Percentiles rank a stretch among this genome's conserved stretches.
Evolutionary conservation across 2,113 vertebrate genomes (phyloP).

Genomic region (Stigmatopora nigra): DNA sequence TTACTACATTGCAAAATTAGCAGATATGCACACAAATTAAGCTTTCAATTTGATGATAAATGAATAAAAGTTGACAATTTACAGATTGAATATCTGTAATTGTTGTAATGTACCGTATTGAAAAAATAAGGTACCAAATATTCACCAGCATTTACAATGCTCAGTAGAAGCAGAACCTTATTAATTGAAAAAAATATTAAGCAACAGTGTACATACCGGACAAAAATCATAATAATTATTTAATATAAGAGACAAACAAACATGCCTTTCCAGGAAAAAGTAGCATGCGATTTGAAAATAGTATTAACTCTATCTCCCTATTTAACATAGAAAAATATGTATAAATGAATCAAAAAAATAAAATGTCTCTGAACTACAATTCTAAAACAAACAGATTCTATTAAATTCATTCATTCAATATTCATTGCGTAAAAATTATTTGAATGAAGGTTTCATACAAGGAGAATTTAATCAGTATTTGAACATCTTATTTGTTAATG

Average conservation of each 20-base stretch:
- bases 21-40: not conserved
- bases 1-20: not conserved
- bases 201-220: not conserved
- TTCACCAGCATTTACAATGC: not conserved
- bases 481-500: not conserved
- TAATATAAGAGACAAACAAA: not conserved
- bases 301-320: no score
- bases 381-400: not conserved
- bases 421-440: not conserved
- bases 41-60: not conserved
- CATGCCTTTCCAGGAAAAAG: not conserved
- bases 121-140: not conserved
- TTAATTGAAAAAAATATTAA: not conserved
- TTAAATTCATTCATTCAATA: not conserved
- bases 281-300: not conserved
- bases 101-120: not conserved
- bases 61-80: not conserved
- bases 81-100: not conserved
- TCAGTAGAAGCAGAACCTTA: no score
- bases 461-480: conserved; percentile 7
- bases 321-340: not conserved
- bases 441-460: not conserved
- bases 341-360: not conserved
- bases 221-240: not conserved
- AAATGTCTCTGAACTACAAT: not conserved